These are phyloP conservation scores for Palaemon carinicauda DNA, from an alignment of 1,140 invertebrate species.

Conservation along the genomic window DNA sequence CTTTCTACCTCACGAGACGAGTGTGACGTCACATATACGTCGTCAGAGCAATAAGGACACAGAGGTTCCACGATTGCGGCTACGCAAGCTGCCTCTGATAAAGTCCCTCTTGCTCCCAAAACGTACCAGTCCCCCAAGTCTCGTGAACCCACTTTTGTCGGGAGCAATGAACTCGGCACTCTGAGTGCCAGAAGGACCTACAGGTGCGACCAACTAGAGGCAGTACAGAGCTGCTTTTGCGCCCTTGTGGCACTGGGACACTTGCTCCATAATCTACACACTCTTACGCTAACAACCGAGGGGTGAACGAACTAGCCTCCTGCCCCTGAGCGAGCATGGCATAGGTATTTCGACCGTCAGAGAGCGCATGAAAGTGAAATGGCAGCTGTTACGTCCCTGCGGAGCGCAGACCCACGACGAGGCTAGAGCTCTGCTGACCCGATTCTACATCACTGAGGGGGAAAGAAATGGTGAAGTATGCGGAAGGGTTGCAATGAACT, in stretches of 20 bases:
- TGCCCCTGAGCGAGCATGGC: constrained; percentile 24
- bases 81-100: no score
- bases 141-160: constrained; percentile 40
- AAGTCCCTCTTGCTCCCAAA: constrained; percentile 8
- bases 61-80: neutral
- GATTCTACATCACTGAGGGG: constrained; percentile 42
- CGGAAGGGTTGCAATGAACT: constrained; percentile 52
- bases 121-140: neutral
- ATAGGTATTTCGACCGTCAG: constrained; percentile 16
- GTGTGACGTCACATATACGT: constrained; percentile 25
- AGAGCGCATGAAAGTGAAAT: constrained; percentile 51
- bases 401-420: neutral
- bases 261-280: constrained; percentile 52
- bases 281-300: constrained; percentile 43
- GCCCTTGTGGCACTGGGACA: constrained; percentile 24
- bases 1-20: constrained; percentile 29
- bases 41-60: constrained; percentile 12
- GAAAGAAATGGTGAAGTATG: constrained; percentile 41
- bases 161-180: constrained; percentile 44
- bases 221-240: neutral
- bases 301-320: constrained; percentile 51
- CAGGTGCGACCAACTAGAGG: neutral
- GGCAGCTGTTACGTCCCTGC: neutral
- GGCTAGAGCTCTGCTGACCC: constrained; percentile 35
- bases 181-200: constrained; percentile 47